Evolutionary conservation across 2,797 vertebrate species (phyloP), one percentile per base, ranked within the genome.

Genomic region (Antennarius maculatus): DNA sequence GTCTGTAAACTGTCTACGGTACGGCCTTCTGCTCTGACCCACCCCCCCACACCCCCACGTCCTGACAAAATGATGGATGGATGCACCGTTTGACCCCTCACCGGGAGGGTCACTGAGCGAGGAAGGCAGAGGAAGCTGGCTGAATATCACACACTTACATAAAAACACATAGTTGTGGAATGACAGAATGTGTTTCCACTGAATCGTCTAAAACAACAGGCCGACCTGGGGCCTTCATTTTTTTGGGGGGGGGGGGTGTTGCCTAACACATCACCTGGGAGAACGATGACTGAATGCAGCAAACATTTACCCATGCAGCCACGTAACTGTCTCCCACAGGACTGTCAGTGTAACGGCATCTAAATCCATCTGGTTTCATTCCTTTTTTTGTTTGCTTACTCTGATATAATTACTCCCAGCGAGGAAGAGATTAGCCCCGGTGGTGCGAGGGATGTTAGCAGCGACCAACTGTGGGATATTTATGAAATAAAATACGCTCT

Each of bases 61-160:
- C 53, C 71, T 82, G 92, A 88, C 91, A 88, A 79, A 55, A 86
- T 91, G 92, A 93, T 82, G 82, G 89, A 93, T 92, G 74, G 77
- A 55, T 55, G 66, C 27, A 54, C 39, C 16, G 15, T 50, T 28
- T 54, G 74, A 91, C 81, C 79, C 85, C 75, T 87, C 74, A 71
- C 74, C 39, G 4, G 42, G 56, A 74, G 57, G 42, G 43, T 70
- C 71, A 8, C 28, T 62, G 31, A n/a, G 6, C 0, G 61, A 23
- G 10, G 14, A 47, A 59, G 47, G 4, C 4, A 31, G 3, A 6
- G 23, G 29, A 2, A n/a, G 18, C 14, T 27, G 63, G 54, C 16
- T 65, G 53, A 61, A 69, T 69, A 54, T 73, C 29, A 69, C 74
- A 58, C 1, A 34, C 31, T 23, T 50, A 17, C 51, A 66, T 50